Evolutionary conservation across 2,888 invertebrate genomes (phyloP), one percentile per base, ranked within the genome.

Genomic region (Unio delphinus): DNA sequence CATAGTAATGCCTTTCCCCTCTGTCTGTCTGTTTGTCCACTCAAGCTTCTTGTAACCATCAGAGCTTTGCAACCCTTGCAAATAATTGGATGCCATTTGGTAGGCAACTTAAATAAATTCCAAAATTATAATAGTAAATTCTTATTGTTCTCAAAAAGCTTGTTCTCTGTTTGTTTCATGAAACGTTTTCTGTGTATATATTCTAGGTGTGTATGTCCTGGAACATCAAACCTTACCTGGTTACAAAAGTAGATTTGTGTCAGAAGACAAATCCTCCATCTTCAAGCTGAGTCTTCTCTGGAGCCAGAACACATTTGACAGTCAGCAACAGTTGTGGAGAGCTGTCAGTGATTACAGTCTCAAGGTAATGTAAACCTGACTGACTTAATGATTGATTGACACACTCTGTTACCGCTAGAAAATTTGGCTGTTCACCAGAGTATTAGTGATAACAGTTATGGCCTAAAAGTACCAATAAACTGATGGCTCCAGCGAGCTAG

Each of bases 271-370:
- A 54, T 80, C 83, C 45, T 76, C 89, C 11, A 80, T 80, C 45
- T 90, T 91, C 82, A 82, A 89, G 65, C 83, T 91, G 55, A 83
- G 86, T 63, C 80, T 90, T 8, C 65, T 90, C 30, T 90, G 90
- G 90, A 87, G 87, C 66, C 89, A 90, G 73, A 84, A 87, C 68
- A 89, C 90, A 11, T 90, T 87, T 84, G 90, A 90, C 75, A 88
- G 89, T 23, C 90, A 90, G 6, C 84, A 86, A 55, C 91, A 91
- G 79, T 79, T 88, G 17, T 91, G 91, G 91, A 85, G 86, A 73
- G 90, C 90, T 17, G 89, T 87, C 11, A 90, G 90, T 75, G 81
- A 86, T 26, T 89, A 86, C 71, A 90, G 86, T 73, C 75, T 90
- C 26, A 89, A 89, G 84, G 88, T 88, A 72, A 65, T 57, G 45